Conservation (phyloP, 2,888 invertebrate species). For the Strigamia crassipes region DNA sequence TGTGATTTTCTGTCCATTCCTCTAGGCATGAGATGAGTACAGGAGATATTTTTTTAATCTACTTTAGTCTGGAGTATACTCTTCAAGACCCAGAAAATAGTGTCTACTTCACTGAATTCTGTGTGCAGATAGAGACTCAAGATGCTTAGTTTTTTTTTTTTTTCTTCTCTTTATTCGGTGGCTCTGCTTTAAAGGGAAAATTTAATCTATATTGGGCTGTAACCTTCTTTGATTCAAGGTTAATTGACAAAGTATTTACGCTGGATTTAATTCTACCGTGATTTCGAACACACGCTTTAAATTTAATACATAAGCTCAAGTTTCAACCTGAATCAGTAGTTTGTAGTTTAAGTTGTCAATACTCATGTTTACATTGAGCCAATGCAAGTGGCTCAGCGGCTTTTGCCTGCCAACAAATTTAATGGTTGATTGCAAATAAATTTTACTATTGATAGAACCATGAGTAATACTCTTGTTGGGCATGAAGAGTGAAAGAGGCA, state of each 20-base stretch:
- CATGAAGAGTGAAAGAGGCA: constrained; percentile 25
- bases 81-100: constrained; percentile 1
- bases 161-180: not conserved
- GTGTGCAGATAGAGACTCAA: not conserved
- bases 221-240: constrained; percentile 20
- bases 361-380: constrained; percentile 42
- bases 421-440: constrained; percentile 40
- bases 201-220: constrained; percentile 20
- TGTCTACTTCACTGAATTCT: not conserved
- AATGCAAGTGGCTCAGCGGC: constrained; percentile 35
- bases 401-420: constrained; percentile 36
- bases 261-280: not conserved
- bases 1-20: constrained; percentile 1
- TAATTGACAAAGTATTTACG: constrained; percentile 5
- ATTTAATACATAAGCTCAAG: constrained; percentile 11
- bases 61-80: not conserved
- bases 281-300: not conserved
- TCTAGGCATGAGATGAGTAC: constrained; percentile 1
- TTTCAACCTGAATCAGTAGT: not conserved
- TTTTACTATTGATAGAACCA: constrained; percentile 29
- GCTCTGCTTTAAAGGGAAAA: not conserved
- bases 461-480: constrained; percentile 25
- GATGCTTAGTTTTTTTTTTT: not conserved
- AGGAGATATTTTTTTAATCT: constrained; percentile 38
- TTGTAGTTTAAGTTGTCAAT: constrained; percentile 32